phyloP scores from a whole-genome alignment of 2,113 vertebrate genomes.

The Takifugu flavidus region DNA sequence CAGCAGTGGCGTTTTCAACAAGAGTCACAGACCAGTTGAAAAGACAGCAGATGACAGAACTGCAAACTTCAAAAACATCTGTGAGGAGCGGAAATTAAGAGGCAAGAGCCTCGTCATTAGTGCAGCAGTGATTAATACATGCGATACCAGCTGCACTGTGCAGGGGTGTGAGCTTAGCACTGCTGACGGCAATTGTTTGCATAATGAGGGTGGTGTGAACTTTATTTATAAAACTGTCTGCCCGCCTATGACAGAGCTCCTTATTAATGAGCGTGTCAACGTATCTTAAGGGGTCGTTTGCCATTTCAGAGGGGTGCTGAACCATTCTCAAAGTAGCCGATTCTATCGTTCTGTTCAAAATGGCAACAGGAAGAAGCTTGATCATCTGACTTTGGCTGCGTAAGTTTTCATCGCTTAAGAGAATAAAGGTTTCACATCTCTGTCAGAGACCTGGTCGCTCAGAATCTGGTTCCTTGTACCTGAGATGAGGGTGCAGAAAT shows the following conservation, averaged over 20 bases:
- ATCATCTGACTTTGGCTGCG: background rate
- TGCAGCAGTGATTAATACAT: too few relatives aligned
- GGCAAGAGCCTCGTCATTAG: too few relatives aligned
- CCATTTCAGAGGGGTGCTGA: conserved; percentile 21
- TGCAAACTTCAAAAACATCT: too few relatives aligned
- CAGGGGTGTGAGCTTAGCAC: conserved; percentile 39
- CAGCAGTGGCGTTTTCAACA: background rate
- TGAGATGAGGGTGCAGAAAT: too few relatives aligned
- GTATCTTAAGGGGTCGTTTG: conserved; percentile 31
- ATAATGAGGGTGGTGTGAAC: conserved; percentile 43
- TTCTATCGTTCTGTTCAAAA: too few relatives aligned
- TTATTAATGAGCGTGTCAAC: conserved; percentile 56
- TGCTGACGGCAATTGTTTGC: conserved; percentile 45
- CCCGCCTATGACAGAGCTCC: conserved; percentile 38
- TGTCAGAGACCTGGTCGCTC: too few relatives aligned
- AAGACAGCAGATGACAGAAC: background rate
- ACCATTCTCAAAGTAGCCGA: conserved; percentile 10
- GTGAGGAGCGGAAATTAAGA: too few relatives aligned
- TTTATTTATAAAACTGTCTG: conserved; percentile 51
- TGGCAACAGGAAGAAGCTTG: background rate
- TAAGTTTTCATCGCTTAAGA: too few relatives aligned
- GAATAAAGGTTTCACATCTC: too few relatives aligned
- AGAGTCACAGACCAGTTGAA: background rate
- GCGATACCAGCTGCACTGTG: conserved; percentile 32
- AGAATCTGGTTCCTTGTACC: too few relatives aligned